Evolutionary conservation across 1,140 invertebrate species (phyloP), one percentile per base, ranked within the genome.

Genomic region (Conus ventricosus): DNA sequence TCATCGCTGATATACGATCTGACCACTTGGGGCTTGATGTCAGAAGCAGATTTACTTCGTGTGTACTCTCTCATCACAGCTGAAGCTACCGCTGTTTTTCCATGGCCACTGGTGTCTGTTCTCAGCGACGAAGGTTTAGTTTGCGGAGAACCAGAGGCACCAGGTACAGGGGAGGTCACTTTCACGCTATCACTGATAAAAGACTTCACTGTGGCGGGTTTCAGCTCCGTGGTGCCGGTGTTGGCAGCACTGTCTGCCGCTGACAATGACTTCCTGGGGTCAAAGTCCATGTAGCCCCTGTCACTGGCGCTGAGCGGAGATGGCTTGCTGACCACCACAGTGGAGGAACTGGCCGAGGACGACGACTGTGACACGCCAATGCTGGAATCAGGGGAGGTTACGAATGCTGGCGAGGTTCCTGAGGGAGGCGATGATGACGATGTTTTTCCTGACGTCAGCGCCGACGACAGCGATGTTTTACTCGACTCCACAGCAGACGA

Each of bases 281-380:
- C 83, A 85, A 71, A 84, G 25, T 76, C 87, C 82, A 88, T 71
- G 75, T 88, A 88, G 60, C 83, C 87, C 23, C 60, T 67, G 23
- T 81, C 81, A 25, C 25, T 17, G 7, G 67, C 39, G 39, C 17
- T 53, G 57, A 11, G 39, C 23, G 25, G 85, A 17, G 53, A 25
- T 10, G 25, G 63, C 17, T 54, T 75, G 85, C 13, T 6, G 25
- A 75, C 20, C 27, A 53, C 39, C 5, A 53, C 54, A 25, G 85
- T 67, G 6, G 60, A 71, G 63, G 85, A 86, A 25, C 67, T 76
- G 60, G 80, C 20, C 25, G 80, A 85, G 13, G 84, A 85, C 5
- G 60, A 85, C n/a, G 63, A 20, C 57, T 78, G 78, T 0, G 20
- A 63, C 23, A 23, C 5, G 60, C 23, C 7, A 25, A n/a, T 25